phyloP scores from a whole-genome alignment of 2,797 vertebrate genomes.

The Gallinago nigripennis region DNA sequence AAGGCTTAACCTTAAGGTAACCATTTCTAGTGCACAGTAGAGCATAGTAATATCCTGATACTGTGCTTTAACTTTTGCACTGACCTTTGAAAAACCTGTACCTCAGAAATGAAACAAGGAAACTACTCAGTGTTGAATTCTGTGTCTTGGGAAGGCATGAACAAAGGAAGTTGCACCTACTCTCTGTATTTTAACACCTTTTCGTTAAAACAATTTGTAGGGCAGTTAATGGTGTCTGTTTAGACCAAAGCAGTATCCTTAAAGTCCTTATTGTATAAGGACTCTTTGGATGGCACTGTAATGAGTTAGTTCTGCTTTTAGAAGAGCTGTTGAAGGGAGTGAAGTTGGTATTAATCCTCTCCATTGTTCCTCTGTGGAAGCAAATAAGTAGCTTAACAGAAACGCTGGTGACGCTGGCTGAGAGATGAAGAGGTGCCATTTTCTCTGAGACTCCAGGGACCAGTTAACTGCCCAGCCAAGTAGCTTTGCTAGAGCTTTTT shows the following conservation, averaged over 20 bases:
- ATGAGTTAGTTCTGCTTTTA: neutral
- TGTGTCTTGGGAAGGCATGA: neutral
- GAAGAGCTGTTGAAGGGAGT: neutral
- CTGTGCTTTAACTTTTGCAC: neutral
- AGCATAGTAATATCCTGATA: neutral
- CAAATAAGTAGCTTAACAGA: neutral
- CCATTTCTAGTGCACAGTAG: neutral
- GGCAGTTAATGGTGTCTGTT: neutral
- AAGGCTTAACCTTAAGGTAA: neutral
- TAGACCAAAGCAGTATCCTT: neutral
- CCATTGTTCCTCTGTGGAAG: neutral
- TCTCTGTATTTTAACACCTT: neutral
- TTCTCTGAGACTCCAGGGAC: neutral
- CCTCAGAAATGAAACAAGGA: neutral
- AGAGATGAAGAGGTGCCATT: neutral
- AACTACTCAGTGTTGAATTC: neutral
- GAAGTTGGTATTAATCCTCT: neutral
- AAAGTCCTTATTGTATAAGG: neutral
- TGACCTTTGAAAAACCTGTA: neutral
- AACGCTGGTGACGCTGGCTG: fast-evolving
- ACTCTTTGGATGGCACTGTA: neutral
- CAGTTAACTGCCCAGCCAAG: neutral
- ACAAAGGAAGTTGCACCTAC: neutral
- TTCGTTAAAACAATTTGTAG: neutral
- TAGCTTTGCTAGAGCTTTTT: neutral